These are phyloP conservation scores for Botia almorhae DNA, from an alignment of 2,797 vertebrate genomes.

Conservation along the genomic window DNA sequence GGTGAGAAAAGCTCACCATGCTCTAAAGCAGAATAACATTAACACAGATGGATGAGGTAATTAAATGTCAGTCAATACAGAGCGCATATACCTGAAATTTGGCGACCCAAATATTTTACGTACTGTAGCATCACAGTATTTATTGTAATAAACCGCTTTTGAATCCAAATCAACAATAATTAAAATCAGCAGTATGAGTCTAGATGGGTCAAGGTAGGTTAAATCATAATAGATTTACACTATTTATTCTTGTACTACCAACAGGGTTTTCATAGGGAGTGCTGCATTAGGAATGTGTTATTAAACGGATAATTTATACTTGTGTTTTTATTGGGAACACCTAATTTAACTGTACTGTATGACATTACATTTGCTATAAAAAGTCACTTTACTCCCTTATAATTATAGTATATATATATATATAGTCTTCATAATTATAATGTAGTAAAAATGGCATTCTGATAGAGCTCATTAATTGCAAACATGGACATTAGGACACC, in stretches of 20 bases:
- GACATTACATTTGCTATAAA: background rate
- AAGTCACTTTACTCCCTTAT: background rate
- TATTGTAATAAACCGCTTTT: constrained; percentile 33
- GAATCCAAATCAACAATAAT: constrained; percentile 24
- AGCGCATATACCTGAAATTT: background rate
- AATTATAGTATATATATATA: too few relatives aligned
- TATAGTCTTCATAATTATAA: background rate
- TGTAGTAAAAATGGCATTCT: background rate
- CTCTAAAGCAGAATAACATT: background rate
- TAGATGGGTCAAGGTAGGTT: too few relatives aligned
- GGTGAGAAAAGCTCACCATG: background rate
- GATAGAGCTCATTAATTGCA: background rate
- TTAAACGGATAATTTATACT: background rate
- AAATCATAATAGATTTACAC: too few relatives aligned
- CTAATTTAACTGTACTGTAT: background rate
- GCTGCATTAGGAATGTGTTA: background rate
- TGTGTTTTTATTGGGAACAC: background rate
- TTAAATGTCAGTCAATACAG: constrained; percentile 1
- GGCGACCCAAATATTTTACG: background rate
- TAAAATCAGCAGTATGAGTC: background rate
- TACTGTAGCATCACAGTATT: background rate
- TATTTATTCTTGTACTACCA: too few relatives aligned
- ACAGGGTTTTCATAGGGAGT: too few relatives aligned
- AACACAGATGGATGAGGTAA: background rate
- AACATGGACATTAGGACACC: background rate